Evolutionary conservation across 2,113 vertebrate species (phyloP), one percentile per base, ranked within the genome.

Genomic region (Chroicocephalus ridibundus): DNA sequence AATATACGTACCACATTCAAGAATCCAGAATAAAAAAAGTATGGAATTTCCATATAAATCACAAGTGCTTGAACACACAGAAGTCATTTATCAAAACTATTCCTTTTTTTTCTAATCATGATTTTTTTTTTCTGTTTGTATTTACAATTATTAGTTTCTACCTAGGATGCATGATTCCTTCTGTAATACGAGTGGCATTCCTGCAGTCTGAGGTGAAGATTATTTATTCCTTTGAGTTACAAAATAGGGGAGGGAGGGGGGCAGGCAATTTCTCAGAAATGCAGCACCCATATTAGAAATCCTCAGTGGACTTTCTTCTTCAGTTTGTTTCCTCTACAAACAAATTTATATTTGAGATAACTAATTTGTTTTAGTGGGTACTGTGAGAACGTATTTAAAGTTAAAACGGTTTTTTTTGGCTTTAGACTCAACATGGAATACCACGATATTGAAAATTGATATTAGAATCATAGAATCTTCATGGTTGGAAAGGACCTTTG

Each of bases 21-120:
- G 38, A 93, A 78, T 40, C 47, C 5, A 1, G 47, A 60, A 78
- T 81, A 78, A 88, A 55, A 61, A 61, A 91, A 82, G 49, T 77
- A 84, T 44, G 69, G 90, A 92, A 92, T 68, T 78, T 44, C 42
- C 31, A 78, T 47, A 88, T 86, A 92, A 95, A 93, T 88, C 88
- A 96, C 69, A 93, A 75, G 24, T 62, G 32, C 69, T 55, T 58
- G 29, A 86, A 42, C 68, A 90, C 96, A 93, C 51, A 81, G 60
- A 92, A 93, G 52, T 71, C 68, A 93, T 96, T 92, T 90, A 90
- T 92, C 76, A 68, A 64, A 92, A 60, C 24, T 60, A 44, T 25
- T 51, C 19, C 5, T 38, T 42, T 57, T 64, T 60, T 54, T 57
- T 27, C 3, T 52, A 93, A 68, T 68, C 82, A 92, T 54, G 44